phyloP scores from a whole-genome alignment of 2,113 vertebrate genomes.

The Ancistrus triradiatus region DNA sequence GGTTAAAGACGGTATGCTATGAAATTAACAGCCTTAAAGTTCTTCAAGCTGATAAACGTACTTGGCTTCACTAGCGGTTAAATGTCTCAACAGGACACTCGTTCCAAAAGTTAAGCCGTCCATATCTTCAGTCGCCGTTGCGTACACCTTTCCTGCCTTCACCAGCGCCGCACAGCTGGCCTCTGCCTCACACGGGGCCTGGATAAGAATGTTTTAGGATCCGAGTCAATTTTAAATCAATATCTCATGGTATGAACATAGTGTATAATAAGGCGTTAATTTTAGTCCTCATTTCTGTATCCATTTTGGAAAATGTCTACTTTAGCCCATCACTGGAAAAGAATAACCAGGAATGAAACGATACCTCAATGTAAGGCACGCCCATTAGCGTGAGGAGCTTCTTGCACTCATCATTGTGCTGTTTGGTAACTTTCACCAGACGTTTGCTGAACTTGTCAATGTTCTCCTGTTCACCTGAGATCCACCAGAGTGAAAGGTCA shows the following conservation, averaged over 20 bases:
- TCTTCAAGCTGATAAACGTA: constrained; percentile 39
- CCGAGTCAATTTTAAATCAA: neutral
- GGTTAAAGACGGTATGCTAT: neutral
- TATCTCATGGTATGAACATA: too few relatives aligned
- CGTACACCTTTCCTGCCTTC: constrained; percentile 89
- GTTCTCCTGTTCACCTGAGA: constrained; percentile 74
- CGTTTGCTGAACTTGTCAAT: constrained; percentile 91
- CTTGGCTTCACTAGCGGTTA: constrained; percentile 96
- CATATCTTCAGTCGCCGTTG: constrained; percentile 94
- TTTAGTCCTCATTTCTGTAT: too few relatives aligned
- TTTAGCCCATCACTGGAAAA: too few relatives aligned
- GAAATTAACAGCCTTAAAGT: neutral
- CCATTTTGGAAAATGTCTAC: too few relatives aligned
- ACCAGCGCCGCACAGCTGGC: constrained; percentile 83
- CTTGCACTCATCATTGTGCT: constrained; percentile 93
- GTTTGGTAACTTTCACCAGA: constrained; percentile 90
- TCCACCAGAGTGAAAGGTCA: too few relatives aligned
- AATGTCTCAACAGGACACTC: constrained; percentile 83
- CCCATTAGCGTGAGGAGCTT: constrained; percentile 87
- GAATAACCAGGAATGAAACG: too few relatives aligned
- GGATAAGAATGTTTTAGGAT: neutral
- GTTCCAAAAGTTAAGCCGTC: constrained; percentile 95
- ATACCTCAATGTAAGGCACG: constrained; percentile 83
- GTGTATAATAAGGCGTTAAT: too few relatives aligned
- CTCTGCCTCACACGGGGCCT: constrained; percentile 91